Conservation (phyloP, 2,797 vertebrate species). For the Microctenopoma lineatum region DNA sequence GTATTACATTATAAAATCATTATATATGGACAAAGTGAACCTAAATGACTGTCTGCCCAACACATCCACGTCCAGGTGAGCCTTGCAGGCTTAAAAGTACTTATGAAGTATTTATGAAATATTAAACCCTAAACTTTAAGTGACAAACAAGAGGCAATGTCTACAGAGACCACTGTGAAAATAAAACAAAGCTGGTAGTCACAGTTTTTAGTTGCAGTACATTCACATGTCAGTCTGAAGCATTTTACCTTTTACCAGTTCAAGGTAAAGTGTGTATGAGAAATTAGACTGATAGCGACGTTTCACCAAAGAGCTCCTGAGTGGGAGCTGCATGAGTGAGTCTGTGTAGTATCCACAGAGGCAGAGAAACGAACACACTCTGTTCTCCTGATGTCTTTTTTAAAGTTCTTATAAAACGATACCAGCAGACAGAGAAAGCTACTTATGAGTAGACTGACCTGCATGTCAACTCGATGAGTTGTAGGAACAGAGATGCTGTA, state of each 20-base stretch:
- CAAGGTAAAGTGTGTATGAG: slow-evolving; percentile 20
- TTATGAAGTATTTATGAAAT: slow-evolving; percentile 37
- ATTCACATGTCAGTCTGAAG: not conserved
- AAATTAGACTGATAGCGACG: slow-evolving; percentile 22
- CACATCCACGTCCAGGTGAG: slow-evolving; percentile 7
- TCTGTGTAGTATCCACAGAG: slow-evolving; percentile 25
- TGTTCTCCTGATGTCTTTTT: slow-evolving; percentile 15
- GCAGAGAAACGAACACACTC: not conserved
- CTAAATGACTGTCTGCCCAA: not conserved
- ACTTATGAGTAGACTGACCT: slow-evolving; percentile 36
- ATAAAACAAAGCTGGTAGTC: slow-evolving; percentile 3
- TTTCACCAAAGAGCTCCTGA: slow-evolving; percentile 14
- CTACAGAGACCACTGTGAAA: not conserved
- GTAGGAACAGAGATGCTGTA: slow-evolving; percentile 25
- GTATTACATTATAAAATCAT: too few relatives aligned
- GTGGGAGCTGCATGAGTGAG: not conserved
- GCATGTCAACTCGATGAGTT: slow-evolving; percentile 37
- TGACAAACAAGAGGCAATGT: not conserved
- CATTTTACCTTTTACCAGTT: not conserved
- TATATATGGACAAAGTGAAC: not conserved
- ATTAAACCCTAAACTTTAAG: slow-evolving; percentile 37
- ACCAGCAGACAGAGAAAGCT: not conserved
- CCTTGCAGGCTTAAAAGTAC: slow-evolving; percentile 27
- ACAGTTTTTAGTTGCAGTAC: not conserved
- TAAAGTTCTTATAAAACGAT: slow-evolving; percentile 24